Evolutionary conservation across 2,797 vertebrate species (phyloP), one percentile per base, ranked within the genome.

Genomic region (Typhlichthys subterraneus): DNA sequence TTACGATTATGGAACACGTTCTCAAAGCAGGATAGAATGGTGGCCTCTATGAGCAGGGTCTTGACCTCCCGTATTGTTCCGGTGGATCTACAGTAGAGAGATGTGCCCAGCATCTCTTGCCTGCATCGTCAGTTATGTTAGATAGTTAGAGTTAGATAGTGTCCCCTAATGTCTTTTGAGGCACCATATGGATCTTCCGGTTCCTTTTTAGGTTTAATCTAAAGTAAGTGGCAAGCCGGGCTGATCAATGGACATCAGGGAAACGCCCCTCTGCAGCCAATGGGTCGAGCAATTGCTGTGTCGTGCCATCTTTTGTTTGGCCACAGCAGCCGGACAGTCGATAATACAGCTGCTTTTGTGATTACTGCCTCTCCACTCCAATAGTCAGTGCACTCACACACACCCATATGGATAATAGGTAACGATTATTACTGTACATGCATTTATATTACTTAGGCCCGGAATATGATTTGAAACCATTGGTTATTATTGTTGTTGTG

Each of bases 221-320:
- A 59, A 61, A 70, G 57, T 57, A 75, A 67, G 74, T 57, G 63
- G 63, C 42, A 3, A 58, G 51, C 75, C 58, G 65, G 15, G 2
- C 2, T 71, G 72, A 91, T 91, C 86, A 76, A 82, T 85, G 70
- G 73, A 80, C 59, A 65, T 79, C 70, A 75, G 73, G 82, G 72
- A 23, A 85, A 66, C 55, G 75, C 68, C 79, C 87, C 83, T 85
- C 72, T 72, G 72, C 79, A 81, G 78, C 83, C 75, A 79, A 61
- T 45, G 68, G 75, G 58, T 72, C 60, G 29, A 42, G 60, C 61
- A 31, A 84, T 80, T 82, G 85, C 88, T 60, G 63, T 75, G 75
- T 75, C 82, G 58, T 73, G 80, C 72, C 76, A 70, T 87, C 80
- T 85, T 86, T 81, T 81, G 84, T 90, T 80, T 87, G 64, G 59